Percentiles rank a stretch among this genome's conserved stretches.
Evolutionary conservation across 2,113 vertebrate species (phyloP).

Genomic region (Theristicus caerulescens): DNA sequence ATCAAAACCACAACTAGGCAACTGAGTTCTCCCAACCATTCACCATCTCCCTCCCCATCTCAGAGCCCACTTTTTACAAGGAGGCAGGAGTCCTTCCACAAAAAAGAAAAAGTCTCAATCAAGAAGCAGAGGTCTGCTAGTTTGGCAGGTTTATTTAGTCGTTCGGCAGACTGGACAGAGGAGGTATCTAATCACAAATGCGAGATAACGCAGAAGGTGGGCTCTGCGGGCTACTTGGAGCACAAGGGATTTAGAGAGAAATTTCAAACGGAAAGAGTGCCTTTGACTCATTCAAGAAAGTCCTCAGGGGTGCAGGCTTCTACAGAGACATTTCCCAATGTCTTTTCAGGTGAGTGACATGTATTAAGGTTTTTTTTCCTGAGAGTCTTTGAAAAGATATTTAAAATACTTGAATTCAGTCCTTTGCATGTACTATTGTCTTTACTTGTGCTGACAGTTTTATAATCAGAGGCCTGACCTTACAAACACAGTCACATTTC

Average conservation of each 20-base stretch:
- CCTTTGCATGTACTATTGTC: neutral
- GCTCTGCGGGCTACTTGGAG: conserved; percentile 77
- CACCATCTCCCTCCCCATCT: conserved; percentile 84
- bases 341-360: conserved; percentile 87
- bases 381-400: neutral
- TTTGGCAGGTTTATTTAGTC: conserved; percentile 79
- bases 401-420: neutral
- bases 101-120: conserved; percentile 53
- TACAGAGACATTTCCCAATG: conserved; percentile 84
- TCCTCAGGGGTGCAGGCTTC: conserved; percentile 79
- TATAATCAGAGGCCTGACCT: neutral
- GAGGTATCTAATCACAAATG: conserved; percentile 65
- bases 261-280: conserved; percentile 69
- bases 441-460: neutral
- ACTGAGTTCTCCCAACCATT: conserved; percentile 89
- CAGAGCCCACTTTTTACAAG: conserved; percentile 84
- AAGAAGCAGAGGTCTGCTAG: conserved; percentile 78
- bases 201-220: conserved; percentile 37
- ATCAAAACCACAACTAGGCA: conserved; percentile 95
- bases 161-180: conserved; percentile 93
- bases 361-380: neutral
- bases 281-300: conserved; percentile 73
- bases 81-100: conserved; percentile 69
- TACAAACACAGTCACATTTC: neutral
- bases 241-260: conserved; percentile 63